These are phyloP conservation scores for Nineta flava DNA, from an alignment of 2,888 invertebrate species.

Conservation along the genomic window DNA sequence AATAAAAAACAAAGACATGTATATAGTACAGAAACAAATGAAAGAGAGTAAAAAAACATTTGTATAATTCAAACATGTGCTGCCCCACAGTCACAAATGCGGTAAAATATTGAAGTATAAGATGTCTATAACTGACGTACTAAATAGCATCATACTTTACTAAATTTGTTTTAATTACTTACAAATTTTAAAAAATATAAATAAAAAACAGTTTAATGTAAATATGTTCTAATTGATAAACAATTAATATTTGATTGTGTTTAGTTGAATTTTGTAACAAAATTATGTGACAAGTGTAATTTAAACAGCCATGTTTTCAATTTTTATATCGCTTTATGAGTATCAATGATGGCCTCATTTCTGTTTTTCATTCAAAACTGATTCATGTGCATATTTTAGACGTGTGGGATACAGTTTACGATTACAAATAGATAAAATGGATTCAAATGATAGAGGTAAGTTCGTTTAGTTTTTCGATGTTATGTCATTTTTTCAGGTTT, in stretches of 20 bases:
- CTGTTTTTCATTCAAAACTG: neutral
- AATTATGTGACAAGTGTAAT: slow-evolving; percentile 3
- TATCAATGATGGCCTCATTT: neutral
- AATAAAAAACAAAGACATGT: no score
- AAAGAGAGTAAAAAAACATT: neutral
- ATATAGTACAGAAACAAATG: neutral
- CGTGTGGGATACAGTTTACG: neutral
- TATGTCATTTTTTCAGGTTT: slow-evolving; percentile 16
- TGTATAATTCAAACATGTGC: neutral
- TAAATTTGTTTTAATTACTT: neutral
- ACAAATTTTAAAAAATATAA: neutral
- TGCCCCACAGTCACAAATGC: neutral
- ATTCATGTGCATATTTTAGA: neutral
- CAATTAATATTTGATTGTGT: no score
- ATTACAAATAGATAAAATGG: slow-evolving; percentile 16
- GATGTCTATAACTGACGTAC: slow-evolving; percentile 1
- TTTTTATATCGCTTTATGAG: neutral
- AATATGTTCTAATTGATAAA: no score
- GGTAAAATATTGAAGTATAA: neutral
- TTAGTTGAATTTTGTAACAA: neutral
- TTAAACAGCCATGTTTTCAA: slow-evolving; percentile 3
- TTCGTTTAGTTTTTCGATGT: slow-evolving; percentile 16
- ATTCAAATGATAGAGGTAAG: slow-evolving; percentile 24
- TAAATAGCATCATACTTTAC: neutral
- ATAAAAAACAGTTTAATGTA: no score